Evolutionary conservation across 2,888 invertebrate genomes (phyloP).

Genomic region (Amiota mariae): DNA sequence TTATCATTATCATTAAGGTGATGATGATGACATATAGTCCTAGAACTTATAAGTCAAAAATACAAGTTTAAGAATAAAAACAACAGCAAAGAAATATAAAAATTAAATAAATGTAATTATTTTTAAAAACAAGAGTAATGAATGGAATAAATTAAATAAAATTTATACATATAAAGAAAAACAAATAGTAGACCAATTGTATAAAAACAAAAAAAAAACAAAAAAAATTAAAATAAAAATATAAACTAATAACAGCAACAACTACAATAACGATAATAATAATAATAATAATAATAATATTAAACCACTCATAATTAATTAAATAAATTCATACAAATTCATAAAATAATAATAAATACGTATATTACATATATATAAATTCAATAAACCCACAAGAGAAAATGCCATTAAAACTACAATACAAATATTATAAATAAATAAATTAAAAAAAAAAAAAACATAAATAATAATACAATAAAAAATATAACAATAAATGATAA

Average conservation of each 20-base stretch:
- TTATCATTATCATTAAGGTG: not conserved
- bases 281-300: not conserved
- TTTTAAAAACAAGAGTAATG: too few relatives aligned
- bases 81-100: not conserved
- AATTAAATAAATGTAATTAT: too few relatives aligned
- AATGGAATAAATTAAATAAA: not conserved
- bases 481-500: too few relatives aligned
- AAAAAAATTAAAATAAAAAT: not conserved
- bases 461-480: too few relatives aligned
- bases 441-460: too few relatives aligned
- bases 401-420: too few relatives aligned
- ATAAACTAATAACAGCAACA: slow-evolving; percentile 29
- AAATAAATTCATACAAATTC: not conserved
- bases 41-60: slow-evolving; percentile 3
- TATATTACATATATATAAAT: too few relatives aligned
- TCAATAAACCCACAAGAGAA: too few relatives aligned
- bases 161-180: too few relatives aligned
- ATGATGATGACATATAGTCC: slow-evolving; percentile 34
- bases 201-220: not conserved
- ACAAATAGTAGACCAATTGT: not conserved
- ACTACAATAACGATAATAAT: slow-evolving; percentile 28
- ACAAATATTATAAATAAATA: too few relatives aligned
- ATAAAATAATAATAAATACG: not conserved
- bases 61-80: not conserved
- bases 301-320: too few relatives aligned